These are phyloP conservation scores for Serripes groenlandicus DNA, from an alignment of 2,888 invertebrate species.

Conservation along the genomic window DNA sequence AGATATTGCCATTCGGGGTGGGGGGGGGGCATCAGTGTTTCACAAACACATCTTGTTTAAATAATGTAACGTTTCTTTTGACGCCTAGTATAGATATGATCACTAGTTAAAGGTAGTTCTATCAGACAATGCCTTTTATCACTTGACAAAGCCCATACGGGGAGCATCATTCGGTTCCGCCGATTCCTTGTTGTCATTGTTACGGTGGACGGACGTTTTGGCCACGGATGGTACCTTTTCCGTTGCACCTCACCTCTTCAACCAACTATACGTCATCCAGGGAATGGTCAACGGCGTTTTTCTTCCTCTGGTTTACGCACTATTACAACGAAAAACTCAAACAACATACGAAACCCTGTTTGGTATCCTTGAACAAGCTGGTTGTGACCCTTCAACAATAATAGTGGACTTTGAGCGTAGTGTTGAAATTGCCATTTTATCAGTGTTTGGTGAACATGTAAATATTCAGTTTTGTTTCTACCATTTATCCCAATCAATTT, in stretches of 20 bases:
- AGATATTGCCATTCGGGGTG: no score
- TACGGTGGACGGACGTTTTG: no score
- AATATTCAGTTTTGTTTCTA: conserved; percentile 18
- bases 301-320: neutral
- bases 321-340: conserved; percentile 1
- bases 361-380: neutral
- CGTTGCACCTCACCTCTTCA: neutral
- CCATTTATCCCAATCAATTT: conserved; percentile 1
- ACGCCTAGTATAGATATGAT: no score
- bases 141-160: no score
- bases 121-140: no score
- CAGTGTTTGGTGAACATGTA: conserved; percentile 15
- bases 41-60: no score
- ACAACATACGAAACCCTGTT: neutral
- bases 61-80: no score
- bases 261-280: neutral
- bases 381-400: conserved; percentile 2
- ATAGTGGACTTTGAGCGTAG: conserved; percentile 8
- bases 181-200: no score
- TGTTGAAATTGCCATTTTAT: neutral
- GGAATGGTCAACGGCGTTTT: conserved; percentile 1
- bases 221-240: neutral
- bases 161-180: no score
- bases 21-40: no score
- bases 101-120: no score